A percentile compares a stretch with the other conserved stretches of the same genome.
phyloP scores from a whole-genome alignment of 2,113 vertebrate species.

The Erpornis zantholeuca region DNA sequence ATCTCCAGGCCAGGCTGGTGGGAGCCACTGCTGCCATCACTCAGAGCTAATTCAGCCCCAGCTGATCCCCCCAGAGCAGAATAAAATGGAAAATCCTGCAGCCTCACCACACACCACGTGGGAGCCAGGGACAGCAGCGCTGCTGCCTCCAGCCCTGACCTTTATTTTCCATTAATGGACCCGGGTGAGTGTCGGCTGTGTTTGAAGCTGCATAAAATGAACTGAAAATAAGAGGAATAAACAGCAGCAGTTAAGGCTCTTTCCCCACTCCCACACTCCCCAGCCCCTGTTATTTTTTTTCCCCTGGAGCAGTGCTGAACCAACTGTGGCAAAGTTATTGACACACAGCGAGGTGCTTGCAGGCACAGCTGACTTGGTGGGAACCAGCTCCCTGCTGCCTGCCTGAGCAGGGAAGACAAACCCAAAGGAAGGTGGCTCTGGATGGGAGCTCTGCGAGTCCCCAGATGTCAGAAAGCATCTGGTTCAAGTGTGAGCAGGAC shows the following conservation, averaged over 20 bases:
- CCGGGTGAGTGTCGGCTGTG: background rate
- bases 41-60: background rate
- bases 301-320: constrained; percentile 15
- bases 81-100: constrained; percentile 40
- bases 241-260: constrained; percentile 50
- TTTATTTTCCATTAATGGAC: constrained; percentile 72
- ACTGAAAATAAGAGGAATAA: constrained; percentile 59
- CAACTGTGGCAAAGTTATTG: background rate
- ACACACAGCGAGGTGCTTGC: background rate
- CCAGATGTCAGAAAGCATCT: background rate
- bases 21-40: accelerated
- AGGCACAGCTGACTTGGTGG: background rate
- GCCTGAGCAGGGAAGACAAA: background rate
- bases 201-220: constrained; percentile 66
- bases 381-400: background rate
- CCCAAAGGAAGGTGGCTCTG: background rate
- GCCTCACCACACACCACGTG: background rate
- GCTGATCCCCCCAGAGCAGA: background rate
- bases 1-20: background rate
- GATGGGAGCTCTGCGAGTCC: background rate
- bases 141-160: constrained; percentile 57
- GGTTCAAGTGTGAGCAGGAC: background rate
- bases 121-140: background rate
- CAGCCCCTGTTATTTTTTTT: accelerated
- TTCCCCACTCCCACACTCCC: background rate